phyloP scores from a whole-genome alignment of 1,140 invertebrate species.

The Drosophila nebulosa region DNA sequence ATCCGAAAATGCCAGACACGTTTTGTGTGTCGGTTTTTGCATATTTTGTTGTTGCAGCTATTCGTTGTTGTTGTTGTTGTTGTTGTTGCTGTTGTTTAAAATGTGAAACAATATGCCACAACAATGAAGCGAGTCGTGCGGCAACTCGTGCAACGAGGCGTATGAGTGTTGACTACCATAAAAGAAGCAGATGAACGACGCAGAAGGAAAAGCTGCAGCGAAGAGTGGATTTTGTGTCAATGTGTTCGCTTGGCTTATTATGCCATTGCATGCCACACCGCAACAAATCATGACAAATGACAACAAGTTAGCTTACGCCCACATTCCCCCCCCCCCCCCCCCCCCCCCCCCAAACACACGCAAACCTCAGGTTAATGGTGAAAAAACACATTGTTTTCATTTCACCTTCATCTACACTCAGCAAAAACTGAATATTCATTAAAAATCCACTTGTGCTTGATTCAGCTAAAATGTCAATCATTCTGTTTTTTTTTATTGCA shows the following conservation, averaged over 20 bases:
- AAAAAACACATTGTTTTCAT: slow-evolving; percentile 3
- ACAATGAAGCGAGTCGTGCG: slow-evolving; percentile 68
- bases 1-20: slow-evolving; percentile 55
- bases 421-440: not conserved
- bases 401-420: too few relatives aligned
- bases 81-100: slow-evolving; percentile 21
- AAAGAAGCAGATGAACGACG: slow-evolving; percentile 5
- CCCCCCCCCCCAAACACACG: not conserved
- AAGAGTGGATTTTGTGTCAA: slow-evolving; percentile 3
- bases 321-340: not conserved
- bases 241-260: slow-evolving; percentile 60
- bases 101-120: slow-evolving; percentile 74
- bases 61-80: slow-evolving; percentile 21
- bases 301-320: slow-evolving; percentile 25
- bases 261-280: slow-evolving; percentile 64
- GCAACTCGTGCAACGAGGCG: slow-evolving; percentile 68
- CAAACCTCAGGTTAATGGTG: not conserved
- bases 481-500: too few relatives aligned
- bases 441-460: too few relatives aligned
- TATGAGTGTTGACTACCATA: slow-evolving; percentile 68
- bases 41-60: slow-evolving; percentile 33
- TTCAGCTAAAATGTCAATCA: too few relatives aligned
- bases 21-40: slow-evolving; percentile 33
- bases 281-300: slow-evolving; percentile 72
- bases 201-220: not conserved